phyloP scores from a whole-genome alignment of 1,140 invertebrate genomes.

The Polypedilum vanderplanki region DNA sequence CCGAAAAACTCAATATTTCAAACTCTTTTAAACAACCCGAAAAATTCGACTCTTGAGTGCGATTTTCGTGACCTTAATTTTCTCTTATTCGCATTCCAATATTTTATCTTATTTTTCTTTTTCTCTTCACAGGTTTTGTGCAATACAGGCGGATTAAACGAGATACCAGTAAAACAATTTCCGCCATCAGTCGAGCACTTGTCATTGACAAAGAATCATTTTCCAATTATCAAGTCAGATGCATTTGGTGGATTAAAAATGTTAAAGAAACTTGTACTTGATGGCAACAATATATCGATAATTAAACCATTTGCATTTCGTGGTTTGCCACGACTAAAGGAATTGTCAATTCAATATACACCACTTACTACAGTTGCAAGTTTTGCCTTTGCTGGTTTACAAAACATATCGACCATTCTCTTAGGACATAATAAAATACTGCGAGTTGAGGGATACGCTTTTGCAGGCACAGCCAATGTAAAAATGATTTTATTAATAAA shows the following conservation, averaged over 20 bases:
- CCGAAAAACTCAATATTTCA: no score
- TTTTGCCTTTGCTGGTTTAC: conserved; percentile 72
- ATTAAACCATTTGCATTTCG: conserved; percentile 78
- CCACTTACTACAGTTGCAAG: conserved; percentile 64
- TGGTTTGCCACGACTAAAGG: conserved; percentile 62
- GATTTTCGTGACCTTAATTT: conserved; percentile 20
- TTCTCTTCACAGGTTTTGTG: conserved; percentile 63
- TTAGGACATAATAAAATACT: conserved; percentile 70
- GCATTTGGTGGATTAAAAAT: conserved; percentile 65
- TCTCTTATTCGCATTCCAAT: neutral
- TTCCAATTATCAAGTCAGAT: conserved; percentile 66
- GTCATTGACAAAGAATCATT: conserved; percentile 71
- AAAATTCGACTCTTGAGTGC: neutral
- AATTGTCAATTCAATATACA: conserved; percentile 74
- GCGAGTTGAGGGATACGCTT: conserved; percentile 69
- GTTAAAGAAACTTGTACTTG: conserved; percentile 64
- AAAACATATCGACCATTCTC: conserved; percentile 68
- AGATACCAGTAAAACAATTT: conserved; percentile 64
- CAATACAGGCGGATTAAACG: conserved; percentile 70
- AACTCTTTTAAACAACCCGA: conserved; percentile 9
- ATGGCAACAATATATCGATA: conserved; percentile 70
- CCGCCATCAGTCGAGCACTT: conserved; percentile 69
- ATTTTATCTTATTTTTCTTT: conserved; percentile 32
- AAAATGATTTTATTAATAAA: conserved; percentile 64
- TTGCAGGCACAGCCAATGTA: conserved; percentile 74